Base-by-base conservation (phyloP, 2,113 vertebrate species). In the Phocoena phocoena region DNA sequence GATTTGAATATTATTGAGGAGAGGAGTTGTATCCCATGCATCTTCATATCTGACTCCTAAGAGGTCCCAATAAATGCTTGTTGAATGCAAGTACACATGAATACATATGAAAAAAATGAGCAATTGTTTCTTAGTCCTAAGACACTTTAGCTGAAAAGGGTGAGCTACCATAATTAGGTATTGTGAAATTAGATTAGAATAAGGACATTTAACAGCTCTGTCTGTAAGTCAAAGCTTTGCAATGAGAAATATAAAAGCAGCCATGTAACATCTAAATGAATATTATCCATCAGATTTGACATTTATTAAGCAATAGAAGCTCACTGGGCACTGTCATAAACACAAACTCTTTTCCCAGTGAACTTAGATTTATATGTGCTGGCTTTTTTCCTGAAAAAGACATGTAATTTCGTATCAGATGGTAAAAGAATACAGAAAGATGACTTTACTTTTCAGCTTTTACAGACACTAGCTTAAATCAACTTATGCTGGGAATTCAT, bases 261-360 rank as follows among this genome's bases (percentile, higher is more conserved):
- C 62, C 88, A 76, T 91, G 97, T 93, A 96, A 95, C 97, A 96
- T 95, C 88, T 96, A 97, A 98, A 98, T 98, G 96, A 97, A 98
- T 94, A 98, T 97, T 98, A 97, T 98, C 97, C 98, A 97, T 98
- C 98, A 98, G 95, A 93, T 96, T n/a, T 98, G 97, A 96, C 97
- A 95, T 97, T 98, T 98, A 98, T 98, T 97, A 98, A 97, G 96
- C 96, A 96, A 95, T 92, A 95, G 65, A 71, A 88, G 74, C 93
- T 96, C 0, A 1, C 96, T 31, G 80, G 97, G 92, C 87, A 85
- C 83, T 93, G 82, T 53, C 13, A 0, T 98, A 98, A 97, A 96
- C 95, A 98, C 89, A 96, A 95, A 97, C 17, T 90, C 89, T 97
- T 93, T 97, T 90, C 50, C 71, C 80, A 76, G 83, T 74, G 90